Evolutionary conservation across 2,888 invertebrate species (phyloP).

Genomic region (Platycnemis pennipes): DNA sequence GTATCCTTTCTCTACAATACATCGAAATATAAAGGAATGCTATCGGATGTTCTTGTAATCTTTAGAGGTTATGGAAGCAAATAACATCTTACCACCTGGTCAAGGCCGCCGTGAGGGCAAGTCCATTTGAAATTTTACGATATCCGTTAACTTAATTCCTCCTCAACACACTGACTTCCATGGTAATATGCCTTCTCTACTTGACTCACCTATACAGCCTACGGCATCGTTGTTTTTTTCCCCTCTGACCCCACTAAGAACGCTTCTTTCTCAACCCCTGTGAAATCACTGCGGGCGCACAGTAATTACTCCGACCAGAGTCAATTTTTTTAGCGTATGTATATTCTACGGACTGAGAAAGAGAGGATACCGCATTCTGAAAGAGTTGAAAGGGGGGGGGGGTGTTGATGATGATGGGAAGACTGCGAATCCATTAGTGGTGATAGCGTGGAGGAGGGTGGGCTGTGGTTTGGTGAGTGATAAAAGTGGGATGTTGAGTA

Average conservation of each 20-base stretch:
- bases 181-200: too few species aligned
- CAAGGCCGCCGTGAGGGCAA: too few species aligned
- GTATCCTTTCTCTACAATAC: too few species aligned
- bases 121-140: too few species aligned
- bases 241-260: not conserved
- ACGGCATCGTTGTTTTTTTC: not conserved
- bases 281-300: not conserved
- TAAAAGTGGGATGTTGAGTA: not conserved
- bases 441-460: not conserved
- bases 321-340: not conserved
- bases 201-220: too few species aligned
- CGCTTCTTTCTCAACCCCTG: too few species aligned
- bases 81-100: too few species aligned
- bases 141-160: too few species aligned
- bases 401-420: not conserved
- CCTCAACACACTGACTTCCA: too few species aligned
- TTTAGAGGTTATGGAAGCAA: too few species aligned
- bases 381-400: not conserved
- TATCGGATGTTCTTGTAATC: too few species aligned
- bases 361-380: not conserved
- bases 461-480: not conserved
- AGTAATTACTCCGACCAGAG: constrained; percentile 55
- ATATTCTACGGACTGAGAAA: constrained; percentile 10
- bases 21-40: too few species aligned
- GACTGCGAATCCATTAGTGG: constrained; percentile 50